phyloP scores from a whole-genome alignment of 2,888 invertebrate genomes.

The Tetranychus piercei region DNA sequence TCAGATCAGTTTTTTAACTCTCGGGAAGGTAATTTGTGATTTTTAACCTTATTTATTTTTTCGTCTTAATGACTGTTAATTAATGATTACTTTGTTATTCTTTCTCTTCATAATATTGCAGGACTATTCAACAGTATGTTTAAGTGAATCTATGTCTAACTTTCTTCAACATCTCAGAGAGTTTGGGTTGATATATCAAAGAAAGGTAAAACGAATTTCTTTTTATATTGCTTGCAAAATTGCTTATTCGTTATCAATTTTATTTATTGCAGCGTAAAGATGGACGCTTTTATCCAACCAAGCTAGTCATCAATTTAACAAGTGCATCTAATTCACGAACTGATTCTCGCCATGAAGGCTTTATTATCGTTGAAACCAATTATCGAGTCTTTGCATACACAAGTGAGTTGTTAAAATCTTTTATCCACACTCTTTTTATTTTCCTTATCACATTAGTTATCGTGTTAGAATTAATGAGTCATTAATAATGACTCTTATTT shows the following conservation, averaged over 20 bases:
- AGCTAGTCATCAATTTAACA: conserved; percentile 67
- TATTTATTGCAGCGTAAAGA: conserved; percentile 50
- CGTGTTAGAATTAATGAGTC: no score
- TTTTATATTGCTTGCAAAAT: background rate
- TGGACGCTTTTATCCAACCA: conserved; percentile 82
- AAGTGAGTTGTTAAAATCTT: conserved; percentile 22
- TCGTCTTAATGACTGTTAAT: no score
- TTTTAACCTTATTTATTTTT: conserved; percentile 37
- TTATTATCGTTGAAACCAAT: conserved; percentile 89
- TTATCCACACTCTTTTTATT: background rate
- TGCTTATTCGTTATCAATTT: conserved; percentile 11
- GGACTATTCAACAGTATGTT: conserved; percentile 73
- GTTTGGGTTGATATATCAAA: conserved; percentile 88
- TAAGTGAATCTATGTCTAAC: conserved; percentile 64
- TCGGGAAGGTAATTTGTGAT: conserved; percentile 52
- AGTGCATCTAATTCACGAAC: conserved; percentile 37
- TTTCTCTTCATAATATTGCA: background rate
- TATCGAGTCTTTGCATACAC: conserved; percentile 90
- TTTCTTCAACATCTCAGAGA: conserved; percentile 89
- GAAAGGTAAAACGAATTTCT: conserved; percentile 46
- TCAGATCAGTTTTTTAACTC: conserved; percentile 78
- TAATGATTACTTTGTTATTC: background rate
- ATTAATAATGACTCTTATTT: conserved; percentile 1
- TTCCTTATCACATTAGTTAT: no score
- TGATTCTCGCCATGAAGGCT: conserved; percentile 32